A percentile compares a stretch with the other conserved stretches of the same genome.
Conservation (phyloP, 2,888 invertebrate genomes). For the Gastracanthus pulcherrimus region DNA sequence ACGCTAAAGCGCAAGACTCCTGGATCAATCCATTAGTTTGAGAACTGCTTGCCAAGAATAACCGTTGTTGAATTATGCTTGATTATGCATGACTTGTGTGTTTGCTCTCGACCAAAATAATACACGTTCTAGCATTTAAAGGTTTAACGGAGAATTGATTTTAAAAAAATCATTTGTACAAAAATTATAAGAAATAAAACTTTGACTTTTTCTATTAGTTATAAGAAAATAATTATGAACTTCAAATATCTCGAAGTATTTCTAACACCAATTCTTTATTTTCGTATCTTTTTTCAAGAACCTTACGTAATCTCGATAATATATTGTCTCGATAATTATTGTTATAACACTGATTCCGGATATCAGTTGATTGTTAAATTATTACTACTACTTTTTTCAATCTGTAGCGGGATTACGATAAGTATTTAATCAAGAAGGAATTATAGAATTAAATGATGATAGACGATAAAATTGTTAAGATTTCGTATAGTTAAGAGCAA, state of each 20-base stretch:
- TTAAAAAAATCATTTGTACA: too few relatives aligned
- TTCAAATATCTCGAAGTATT: too few relatives aligned
- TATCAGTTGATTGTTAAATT: background rate
- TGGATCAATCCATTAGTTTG: background rate
- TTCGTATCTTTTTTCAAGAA: background rate
- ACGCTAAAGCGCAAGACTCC: conserved; percentile 10
- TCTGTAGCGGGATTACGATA: background rate
- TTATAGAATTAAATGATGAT: background rate
- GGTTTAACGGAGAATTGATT: too few relatives aligned
- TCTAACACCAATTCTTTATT: background rate
- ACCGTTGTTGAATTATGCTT: background rate
- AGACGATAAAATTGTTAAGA: background rate
- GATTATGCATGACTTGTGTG: too few relatives aligned
- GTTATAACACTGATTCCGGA: background rate
- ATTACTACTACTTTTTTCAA: background rate
- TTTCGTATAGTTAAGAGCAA: too few relatives aligned
- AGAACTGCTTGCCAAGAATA: conserved; percentile 19
- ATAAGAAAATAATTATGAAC: too few relatives aligned
- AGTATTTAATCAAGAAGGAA: background rate
- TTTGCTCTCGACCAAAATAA: too few relatives aligned
- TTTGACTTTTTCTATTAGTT: too few relatives aligned
- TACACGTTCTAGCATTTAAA: too few relatives aligned
- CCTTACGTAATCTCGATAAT: background rate
- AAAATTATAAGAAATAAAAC: too few relatives aligned
- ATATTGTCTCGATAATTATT: background rate